Evolutionary conservation across 2,888 invertebrate species (phyloP).

Genomic region (Agrotis puta): DNA sequence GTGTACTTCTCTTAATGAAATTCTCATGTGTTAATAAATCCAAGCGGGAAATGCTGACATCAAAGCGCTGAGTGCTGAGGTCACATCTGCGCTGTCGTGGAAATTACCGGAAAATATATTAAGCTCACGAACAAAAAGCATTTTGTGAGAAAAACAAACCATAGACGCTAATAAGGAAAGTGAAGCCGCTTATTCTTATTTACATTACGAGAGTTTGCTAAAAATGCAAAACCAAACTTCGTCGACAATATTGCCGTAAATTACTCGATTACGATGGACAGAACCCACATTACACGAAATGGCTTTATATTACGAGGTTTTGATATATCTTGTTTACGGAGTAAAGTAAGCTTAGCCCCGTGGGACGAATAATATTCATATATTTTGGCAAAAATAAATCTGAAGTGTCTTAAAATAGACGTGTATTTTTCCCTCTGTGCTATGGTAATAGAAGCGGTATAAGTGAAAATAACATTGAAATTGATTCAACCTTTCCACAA

Average conservation of each 20-base stretch:
- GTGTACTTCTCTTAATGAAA: constrained; percentile 64
- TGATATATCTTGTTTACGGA: constrained; percentile 35
- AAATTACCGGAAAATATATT: constrained; percentile 69
- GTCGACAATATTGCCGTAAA: constrained; percentile 33
- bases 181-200: constrained; percentile 45
- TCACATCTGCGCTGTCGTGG: constrained; percentile 64
- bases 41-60: constrained; percentile 65
- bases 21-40: constrained; percentile 65
- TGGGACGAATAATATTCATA: constrained; percentile 17
- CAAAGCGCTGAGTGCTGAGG: constrained; percentile 60
- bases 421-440: constrained; percentile 24
- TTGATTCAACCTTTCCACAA: constrained; percentile 52
- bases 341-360: constrained; percentile 10
- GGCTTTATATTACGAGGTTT: constrained; percentile 19
- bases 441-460: constrained; percentile 44
- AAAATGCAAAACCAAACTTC: constrained; percentile 43
- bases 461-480: constrained; percentile 56
- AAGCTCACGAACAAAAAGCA: constrained; percentile 60
- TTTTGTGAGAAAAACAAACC: constrained; percentile 63
- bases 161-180: constrained; percentile 60
- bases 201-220: constrained; percentile 48
- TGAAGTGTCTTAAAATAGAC: constrained; percentile 32
- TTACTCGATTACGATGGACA: constrained; percentile 49
- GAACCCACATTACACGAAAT: constrained; percentile 10
- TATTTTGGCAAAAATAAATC: constrained; percentile 45